These are phyloP conservation scores for Cacatua alba DNA, from an alignment of 2,113 vertebrate species.

Conservation along the genomic window DNA sequence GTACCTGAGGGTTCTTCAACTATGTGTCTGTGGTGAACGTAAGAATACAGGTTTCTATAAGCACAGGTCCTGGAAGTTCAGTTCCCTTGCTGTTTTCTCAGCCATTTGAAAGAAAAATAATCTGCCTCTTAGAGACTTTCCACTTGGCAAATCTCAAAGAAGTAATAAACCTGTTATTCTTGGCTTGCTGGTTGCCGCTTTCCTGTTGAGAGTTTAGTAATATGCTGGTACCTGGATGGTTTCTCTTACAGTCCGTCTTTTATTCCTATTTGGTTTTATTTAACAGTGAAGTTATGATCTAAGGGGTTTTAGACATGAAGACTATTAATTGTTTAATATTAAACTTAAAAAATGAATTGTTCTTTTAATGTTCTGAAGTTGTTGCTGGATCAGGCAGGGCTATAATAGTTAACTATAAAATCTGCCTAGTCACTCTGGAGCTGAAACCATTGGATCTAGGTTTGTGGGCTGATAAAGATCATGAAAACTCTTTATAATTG, in stretches of 20 bases:
- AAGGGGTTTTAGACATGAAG: neutral
- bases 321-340: neutral
- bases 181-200: slow-evolving; percentile 17
- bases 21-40: fast-evolving
- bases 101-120: slow-evolving; percentile 50
- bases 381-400: neutral
- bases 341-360: neutral
- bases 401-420: neutral
- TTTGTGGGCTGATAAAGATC: neutral
- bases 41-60: neutral
- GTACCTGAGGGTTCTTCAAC: neutral
- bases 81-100: slow-evolving; percentile 16
- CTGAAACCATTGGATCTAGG: neutral
- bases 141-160: slow-evolving; percentile 31
- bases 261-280: neutral
- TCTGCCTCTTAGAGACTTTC: neutral
- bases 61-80: neutral
- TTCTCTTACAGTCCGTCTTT: neutral
- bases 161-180: slow-evolving; percentile 48
- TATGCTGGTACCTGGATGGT: neutral
- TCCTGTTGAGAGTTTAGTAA: neutral
- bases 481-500: neutral
- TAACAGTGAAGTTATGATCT: neutral
- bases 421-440: neutral
- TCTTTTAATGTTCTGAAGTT: neutral